Evolutionary conservation across 2,113 vertebrate genomes (phyloP).

Genomic region (Nanorana parkeri): DNA sequence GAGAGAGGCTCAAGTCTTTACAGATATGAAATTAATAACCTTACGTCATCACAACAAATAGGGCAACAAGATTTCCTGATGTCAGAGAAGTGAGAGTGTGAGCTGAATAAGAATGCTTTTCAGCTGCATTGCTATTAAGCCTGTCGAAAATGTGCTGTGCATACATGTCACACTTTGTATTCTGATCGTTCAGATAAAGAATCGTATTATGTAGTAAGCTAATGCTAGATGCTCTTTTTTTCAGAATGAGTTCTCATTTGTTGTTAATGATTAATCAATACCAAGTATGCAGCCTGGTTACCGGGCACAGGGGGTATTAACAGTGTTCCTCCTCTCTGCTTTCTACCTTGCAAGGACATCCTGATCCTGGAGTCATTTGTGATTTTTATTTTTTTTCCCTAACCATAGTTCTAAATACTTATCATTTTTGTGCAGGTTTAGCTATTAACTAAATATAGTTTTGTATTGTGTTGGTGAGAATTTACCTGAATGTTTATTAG

Average conservation of each 20-base stretch:
- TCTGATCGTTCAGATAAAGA: background rate
- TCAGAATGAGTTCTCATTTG: background rate
- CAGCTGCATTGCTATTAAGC: conserved; percentile 2
- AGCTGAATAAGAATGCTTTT: conserved; percentile 33
- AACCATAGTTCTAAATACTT: too few relatives aligned
- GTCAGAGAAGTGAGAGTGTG: conserved; percentile 59
- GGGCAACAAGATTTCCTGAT: conserved; percentile 64
- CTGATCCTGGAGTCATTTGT: too few relatives aligned
- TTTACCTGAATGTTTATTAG: too few relatives aligned
- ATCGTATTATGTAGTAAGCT: background rate
- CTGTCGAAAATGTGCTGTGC: background rate
- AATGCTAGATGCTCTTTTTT: background rate
- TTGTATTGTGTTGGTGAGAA: too few relatives aligned
- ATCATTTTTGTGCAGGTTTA: too few relatives aligned
- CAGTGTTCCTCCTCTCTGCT: background rate
- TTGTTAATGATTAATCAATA: conserved; percentile 5
- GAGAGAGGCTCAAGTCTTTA: conserved; percentile 62
- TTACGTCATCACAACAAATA: conserved; percentile 61
- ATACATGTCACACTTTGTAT: conserved; percentile 3
- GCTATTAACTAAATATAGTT: too few relatives aligned
- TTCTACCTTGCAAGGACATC: background rate
- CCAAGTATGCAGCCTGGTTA: background rate
- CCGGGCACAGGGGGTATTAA: background rate
- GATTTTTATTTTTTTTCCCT: too few relatives aligned
- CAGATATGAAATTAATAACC: conserved; percentile 61